Evolutionary conservation across 2,113 vertebrate genomes (phyloP).

Genomic region (Corythoichthys haematopterus): DNA sequence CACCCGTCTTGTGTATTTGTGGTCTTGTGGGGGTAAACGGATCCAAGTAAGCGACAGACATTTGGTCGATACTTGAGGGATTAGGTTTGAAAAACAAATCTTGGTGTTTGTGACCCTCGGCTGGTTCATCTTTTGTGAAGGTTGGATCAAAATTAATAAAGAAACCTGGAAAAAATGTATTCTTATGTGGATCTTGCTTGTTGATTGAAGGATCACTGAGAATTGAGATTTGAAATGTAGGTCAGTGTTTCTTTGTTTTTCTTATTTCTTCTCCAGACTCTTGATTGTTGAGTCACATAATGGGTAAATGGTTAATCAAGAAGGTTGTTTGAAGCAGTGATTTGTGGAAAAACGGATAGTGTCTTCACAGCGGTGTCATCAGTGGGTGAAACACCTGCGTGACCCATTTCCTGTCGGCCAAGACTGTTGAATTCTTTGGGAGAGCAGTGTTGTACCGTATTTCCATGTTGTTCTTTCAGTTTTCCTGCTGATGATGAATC

Average conservation of each 20-base stretch:
- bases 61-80: background rate
- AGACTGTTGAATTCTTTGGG: conserved; percentile 10
- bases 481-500: conserved; percentile 44
- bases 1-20: background rate
- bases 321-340: background rate
- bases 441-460: conserved; percentile 6
- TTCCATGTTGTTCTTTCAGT: conserved; percentile 9
- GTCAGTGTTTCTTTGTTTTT: too few relatives aligned
- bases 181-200: too few relatives aligned
- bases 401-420: background rate
- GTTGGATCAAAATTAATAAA: too few relatives aligned
- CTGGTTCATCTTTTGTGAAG: too few relatives aligned
- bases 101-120: too few relatives aligned
- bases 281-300: conserved; percentile 39
- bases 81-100: too few relatives aligned
- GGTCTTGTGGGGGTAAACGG: background rate
- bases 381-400: conserved; percentile 24
- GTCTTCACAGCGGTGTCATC: conserved; percentile 34
- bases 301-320: conserved; percentile 58
- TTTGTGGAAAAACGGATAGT: conserved; percentile 32
- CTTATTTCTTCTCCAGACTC: conserved; percentile 7
- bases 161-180: too few relatives aligned
- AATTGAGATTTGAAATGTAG: too few relatives aligned
- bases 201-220: too few relatives aligned
- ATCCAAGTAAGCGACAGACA: background rate